These are phyloP conservation scores for Otocyon megalotis DNA, from an alignment of 2,113 vertebrate species.

Conservation along the genomic window DNA sequence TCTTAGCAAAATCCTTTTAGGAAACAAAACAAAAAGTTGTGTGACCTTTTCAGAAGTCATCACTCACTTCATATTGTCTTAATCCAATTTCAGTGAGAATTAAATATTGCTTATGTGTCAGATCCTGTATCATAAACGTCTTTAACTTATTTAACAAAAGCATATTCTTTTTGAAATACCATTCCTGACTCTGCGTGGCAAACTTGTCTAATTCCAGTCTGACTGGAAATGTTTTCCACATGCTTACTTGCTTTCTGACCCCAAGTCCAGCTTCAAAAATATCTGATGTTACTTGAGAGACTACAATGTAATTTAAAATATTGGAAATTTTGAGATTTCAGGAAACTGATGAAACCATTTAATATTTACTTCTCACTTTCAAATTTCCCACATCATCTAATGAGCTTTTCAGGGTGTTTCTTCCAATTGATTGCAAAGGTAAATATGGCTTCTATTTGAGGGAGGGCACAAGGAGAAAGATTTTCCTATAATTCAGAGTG, in stretches of 20 bases:
- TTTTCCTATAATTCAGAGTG: not conserved
- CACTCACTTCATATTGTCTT: not conserved
- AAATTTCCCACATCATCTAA: conserved; percentile 57
- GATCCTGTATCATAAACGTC: not conserved
- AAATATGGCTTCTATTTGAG: not conserved
- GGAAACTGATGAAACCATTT: conserved; percentile 64
- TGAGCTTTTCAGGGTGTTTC: conserved; percentile 50
- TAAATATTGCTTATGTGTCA: not conserved
- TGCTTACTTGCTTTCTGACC: conserved; percentile 16
- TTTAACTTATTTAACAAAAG: conserved; percentile 47
- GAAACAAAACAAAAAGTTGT: conserved; percentile 20
- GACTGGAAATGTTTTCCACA: conserved; percentile 57
- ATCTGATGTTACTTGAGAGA: conserved; percentile 42
- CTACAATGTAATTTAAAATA: conserved; percentile 57
- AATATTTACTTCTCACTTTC: conserved; percentile 34
- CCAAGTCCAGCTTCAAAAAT: conserved; percentile 39
- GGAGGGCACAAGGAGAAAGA: not conserved
- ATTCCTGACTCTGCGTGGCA: not conserved
- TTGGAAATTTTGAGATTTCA: conserved; percentile 56
- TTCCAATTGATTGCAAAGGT: not conserved
- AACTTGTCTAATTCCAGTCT: conserved; percentile 39
- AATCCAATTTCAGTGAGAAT: conserved; percentile 5
- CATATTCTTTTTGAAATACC: conserved; percentile 33
- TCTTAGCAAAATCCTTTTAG: not conserved
- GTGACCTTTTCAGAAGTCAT: conserved; percentile 38